Base-by-base conservation (phyloP, 2,797 vertebrate species). In the Enteromius unitaeniatus region DNA sequence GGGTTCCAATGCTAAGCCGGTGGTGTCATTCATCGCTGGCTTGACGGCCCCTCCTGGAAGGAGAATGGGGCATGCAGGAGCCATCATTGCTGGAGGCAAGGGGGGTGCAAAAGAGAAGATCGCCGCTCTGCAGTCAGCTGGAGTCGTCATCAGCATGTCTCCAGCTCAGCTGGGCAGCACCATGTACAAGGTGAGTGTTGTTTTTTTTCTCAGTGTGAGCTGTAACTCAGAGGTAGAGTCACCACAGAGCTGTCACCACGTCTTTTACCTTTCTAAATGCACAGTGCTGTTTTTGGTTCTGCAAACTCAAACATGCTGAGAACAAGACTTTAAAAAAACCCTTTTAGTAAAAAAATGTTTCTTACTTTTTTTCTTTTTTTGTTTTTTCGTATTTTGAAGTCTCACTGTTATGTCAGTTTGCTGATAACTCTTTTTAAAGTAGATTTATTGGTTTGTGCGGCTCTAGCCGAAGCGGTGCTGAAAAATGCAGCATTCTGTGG, bases 61-160 rank as follows among this genome's bases (percentile, higher is more conserved):
- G 70, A 94, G 98, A 86, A 99, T 99, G 98, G 98, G 98, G 75
- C 98, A 99, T 0, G 98, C 98, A 0, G 98, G 98, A 7, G 98
- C 98, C 55, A 99, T 99, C 92, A 99, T 99, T 10, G 98, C 98
- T 15, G 98, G 98, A 8, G 98, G 98, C 3, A 99, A 99, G 88
- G 98, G 98, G 13, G 98, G 98, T 23, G 98, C 98, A 79, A 99
- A 99, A 91, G 98, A 99, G 93, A 99, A 99, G 93, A 99, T 99
- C 9, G 87, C 97, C 0, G 98, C 98, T 78, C 96, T 99, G n/a
- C 98, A 99, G 94, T 94, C 92, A 0, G 98, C 97, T 0, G 97
- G 98, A 1, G 97, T 98, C 3, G 94, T 97, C 1, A 95, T 99
- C 92, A 99, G 97, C 92, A 99, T 98, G 97, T 99, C 98, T 75